These are phyloP conservation scores for Astropecten irregularis DNA, from an alignment of 53 echinoderm and acorn worm genomes.

Conservation along the genomic window DNA sequence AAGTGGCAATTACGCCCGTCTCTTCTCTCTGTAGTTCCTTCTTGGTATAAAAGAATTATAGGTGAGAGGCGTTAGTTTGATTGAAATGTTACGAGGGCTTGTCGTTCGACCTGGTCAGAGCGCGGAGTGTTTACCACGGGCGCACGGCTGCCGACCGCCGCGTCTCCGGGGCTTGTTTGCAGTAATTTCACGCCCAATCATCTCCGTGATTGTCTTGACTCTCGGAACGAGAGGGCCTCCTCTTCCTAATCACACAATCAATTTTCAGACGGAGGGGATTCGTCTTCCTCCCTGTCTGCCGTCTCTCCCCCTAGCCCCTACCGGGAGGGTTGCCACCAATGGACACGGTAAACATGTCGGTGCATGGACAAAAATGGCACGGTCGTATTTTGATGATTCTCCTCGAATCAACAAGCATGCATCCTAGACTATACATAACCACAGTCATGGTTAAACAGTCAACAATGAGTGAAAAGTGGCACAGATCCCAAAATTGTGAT, in stretches of 20 bases:
- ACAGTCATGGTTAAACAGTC: too few species aligned
- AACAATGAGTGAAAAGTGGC: too few species aligned
- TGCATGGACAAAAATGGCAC: too few species aligned
- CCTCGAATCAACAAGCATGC: too few species aligned
- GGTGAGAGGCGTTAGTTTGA: slow-evolving; percentile 29
- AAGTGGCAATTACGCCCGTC: slow-evolving; percentile 9
- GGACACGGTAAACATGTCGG: too few species aligned
- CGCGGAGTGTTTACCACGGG: too few species aligned
- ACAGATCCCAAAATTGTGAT: too few species aligned
- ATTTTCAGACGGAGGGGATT: slow-evolving; percentile 20
- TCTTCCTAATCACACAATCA: slow-evolving; percentile 43
- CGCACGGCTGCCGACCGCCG: too few species aligned
- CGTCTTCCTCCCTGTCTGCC: not conserved
- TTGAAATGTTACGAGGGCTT: not conserved
- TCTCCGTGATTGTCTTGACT: slow-evolving; percentile 18
- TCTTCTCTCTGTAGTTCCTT: not conserved
- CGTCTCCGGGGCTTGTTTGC: slow-evolving; percentile 18
- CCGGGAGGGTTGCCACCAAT: too few species aligned
- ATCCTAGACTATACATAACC: too few species aligned
- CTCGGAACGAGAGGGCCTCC: slow-evolving; percentile 36
- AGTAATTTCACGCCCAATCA: slow-evolving; percentile 41
- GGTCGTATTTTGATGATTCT: too few species aligned
- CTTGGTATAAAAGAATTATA: not conserved
- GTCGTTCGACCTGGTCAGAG: slow-evolving; percentile 1
- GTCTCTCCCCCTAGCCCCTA: too few species aligned